These are phyloP conservation scores for Archocentrus centrarchus DNA, from an alignment of 2,113 vertebrate species.

Conservation along the genomic window DNA sequence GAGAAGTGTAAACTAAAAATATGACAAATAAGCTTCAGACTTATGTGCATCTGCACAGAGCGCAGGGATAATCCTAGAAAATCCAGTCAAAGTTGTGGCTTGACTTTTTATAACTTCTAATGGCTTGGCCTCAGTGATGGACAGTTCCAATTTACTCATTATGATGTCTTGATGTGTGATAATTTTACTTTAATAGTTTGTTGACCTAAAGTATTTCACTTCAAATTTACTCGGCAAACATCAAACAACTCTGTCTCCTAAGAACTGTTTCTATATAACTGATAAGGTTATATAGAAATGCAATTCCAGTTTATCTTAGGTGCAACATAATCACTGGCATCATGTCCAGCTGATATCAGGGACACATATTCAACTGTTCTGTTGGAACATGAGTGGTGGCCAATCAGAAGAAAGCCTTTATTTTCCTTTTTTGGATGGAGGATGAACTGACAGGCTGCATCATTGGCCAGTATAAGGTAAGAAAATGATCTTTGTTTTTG, in stretches of 20 bases:
- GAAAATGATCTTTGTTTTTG: background rate
- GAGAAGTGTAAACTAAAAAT: conserved; percentile 37
- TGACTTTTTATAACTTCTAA: conserved; percentile 14
- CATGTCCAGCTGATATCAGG: background rate
- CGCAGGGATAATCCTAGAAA: conserved; percentile 27
- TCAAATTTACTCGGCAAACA: background rate
- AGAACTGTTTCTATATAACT: background rate
- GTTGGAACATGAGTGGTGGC: background rate
- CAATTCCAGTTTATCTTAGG: background rate
- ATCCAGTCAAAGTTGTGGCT: conserved; percentile 21
- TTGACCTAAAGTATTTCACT: background rate
- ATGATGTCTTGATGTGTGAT: background rate
- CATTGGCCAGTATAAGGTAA: background rate
- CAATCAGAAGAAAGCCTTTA: background rate
- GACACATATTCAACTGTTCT: background rate
- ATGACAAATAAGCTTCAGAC: conserved; percentile 28
- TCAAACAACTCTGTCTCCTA: conserved; percentile 1
- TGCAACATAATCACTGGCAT: background rate
- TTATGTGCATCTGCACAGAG: conserved; percentile 8
- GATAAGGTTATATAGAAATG: no score
- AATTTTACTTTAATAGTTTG: background rate
- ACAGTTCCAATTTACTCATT: conserved; percentile 1
- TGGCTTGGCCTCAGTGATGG: background rate
- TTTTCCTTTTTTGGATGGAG: background rate
- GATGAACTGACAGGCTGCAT: background rate